Evolutionary conservation across 1,140 invertebrate species (phyloP), one percentile per base, ranked within the genome.

Genomic region (Prorops nasuta): DNA sequence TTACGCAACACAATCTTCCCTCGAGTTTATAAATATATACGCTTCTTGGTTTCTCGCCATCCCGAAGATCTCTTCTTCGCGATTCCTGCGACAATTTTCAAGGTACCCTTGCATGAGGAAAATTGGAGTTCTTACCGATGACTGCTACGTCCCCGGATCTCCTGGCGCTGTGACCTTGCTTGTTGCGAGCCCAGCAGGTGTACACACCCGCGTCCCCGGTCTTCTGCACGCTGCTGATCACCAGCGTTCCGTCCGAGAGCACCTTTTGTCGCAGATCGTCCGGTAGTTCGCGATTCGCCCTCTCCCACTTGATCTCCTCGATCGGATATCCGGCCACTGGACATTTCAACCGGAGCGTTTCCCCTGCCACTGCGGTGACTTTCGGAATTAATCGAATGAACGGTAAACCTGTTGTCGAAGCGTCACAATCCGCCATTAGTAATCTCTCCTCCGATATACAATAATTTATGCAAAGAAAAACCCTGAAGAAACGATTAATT

Each of bases 261-360:
- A 91, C 86, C 58, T 88, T 86, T 62, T 93, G 91, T 8, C 90
- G 79, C 55, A 92, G 81, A 63, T 92, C 90, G 48, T 89, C 86
- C 0, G 91, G 91, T 24, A 94, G 72, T 57, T 86, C 83, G 19
- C 84, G 78, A n/a, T 85, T 86, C 34, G 81, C 84, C 65, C 87
- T 83, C 66, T 89, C 87, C 91, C 91, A 94, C 28, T 84, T 84
- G 48, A 92, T 88, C 58, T 88, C 84, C 51, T 88, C 84, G 48
- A 93, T 88, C 6, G 91, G 91, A 71, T 90, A 92, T 2, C 91
- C 89, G 3, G 89, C 89, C 0, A 92, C 91, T 6, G 91, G 91
- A 76, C 92, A 95, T 64, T 89, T 87, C 14, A 95, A 76, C 36
- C 84, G 81, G 41, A 93, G 78, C 39, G 82, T 83, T 68, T 91